Base-by-base conservation (phyloP, 1,140 invertebrate genomes). In the Drosophila simulans region DNA sequence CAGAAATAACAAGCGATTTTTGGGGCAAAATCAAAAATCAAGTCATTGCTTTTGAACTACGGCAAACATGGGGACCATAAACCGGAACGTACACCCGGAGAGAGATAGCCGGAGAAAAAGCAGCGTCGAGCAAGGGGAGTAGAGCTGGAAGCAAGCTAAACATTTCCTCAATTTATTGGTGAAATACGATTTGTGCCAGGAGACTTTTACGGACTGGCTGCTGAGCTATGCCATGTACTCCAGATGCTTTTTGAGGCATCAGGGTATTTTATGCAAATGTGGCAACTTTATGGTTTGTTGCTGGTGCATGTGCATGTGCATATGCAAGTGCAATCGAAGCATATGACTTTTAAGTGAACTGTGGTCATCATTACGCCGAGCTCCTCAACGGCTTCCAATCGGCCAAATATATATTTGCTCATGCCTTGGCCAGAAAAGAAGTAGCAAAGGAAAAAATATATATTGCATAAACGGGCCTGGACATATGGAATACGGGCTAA, bases 121-220 rank as follows among this genome's bases (percentile, higher is more conserved):
- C 4, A 5, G 12, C 13, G 40, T 8, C 2, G 40, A 12, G 31
- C 5, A 4, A 11, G 20, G 42, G 42, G 31, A 11, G 39, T 11
- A 11, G 39, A 20, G 13, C 54, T 37, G 13, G 48, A 17, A 59
- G 48, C 58, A 20, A 58, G 58, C 72, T 72, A 73, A 85, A 65
- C 77, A 85, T 85, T 85, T 85, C 81, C 81, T 77, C 81, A 79
- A 86, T 88, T 88, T 86, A 86, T 88, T 88, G 82, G 69, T 60
- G 79, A 88, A 86, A 82, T 88, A 86, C 75, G 82, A 76, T 86
- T 58, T 58, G 70, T 79, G 83, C 65, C 75, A 79, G 72, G 83
- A 78, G 81, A 69, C 46, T 73, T 63, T 77, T 69, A 76, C 73
- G 39, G 46, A 64, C 58, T 27, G 53, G 46, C 60, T 75, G 70